Conservation (phyloP, 2,888 invertebrate species). For the Melinaea menophilus region DNA sequence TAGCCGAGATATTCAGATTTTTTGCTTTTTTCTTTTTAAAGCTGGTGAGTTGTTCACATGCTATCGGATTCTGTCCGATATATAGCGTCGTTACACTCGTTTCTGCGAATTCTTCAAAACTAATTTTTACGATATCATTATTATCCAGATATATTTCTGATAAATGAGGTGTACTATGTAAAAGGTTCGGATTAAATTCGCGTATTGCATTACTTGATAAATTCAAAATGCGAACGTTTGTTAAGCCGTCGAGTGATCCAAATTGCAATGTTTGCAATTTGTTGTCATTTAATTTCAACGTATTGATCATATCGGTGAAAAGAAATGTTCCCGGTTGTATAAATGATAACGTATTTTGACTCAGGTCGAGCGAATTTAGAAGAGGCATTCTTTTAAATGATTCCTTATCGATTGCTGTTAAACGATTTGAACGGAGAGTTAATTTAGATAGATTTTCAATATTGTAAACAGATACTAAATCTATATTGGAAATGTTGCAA, state of each 20-base stretch:
- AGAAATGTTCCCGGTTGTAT: conserved; percentile 30
- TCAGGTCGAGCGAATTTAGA: conserved; percentile 25
- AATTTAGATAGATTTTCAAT: conserved; percentile 15
- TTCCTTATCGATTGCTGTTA: conserved; percentile 17
- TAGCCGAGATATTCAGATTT: conserved; percentile 18
- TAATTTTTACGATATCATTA: conserved; percentile 24
- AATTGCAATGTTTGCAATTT: conserved; percentile 18
- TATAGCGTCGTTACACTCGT: conserved; percentile 18
- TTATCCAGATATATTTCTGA: conserved; percentile 21
- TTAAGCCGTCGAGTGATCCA: conserved; percentile 22
- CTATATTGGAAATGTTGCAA: conserved; percentile 21
- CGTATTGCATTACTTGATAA: conserved; percentile 27
- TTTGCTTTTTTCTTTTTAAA: conserved; percentile 11
- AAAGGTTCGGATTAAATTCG: conserved; percentile 18
- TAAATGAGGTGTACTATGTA: conserved; percentile 21
- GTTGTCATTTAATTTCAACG: conserved; percentile 21
- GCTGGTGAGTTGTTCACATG: conserved; percentile 22
- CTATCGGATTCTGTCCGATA: conserved; percentile 27
- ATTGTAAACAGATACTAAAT: conserved; percentile 16
- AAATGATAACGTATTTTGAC: conserved; percentile 24
- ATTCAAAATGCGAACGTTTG: conserved; percentile 24
- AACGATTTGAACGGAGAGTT: conserved; percentile 20
- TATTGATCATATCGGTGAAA: conserved; percentile 20
- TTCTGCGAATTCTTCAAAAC: conserved; percentile 13
- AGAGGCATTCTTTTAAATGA: conserved; percentile 21